A percentile compares a stretch with the other conserved stretches of the same genome.
phyloP scores from a whole-genome alignment of 2,797 vertebrate species.

The Craterocephalus amniculus region DNA sequence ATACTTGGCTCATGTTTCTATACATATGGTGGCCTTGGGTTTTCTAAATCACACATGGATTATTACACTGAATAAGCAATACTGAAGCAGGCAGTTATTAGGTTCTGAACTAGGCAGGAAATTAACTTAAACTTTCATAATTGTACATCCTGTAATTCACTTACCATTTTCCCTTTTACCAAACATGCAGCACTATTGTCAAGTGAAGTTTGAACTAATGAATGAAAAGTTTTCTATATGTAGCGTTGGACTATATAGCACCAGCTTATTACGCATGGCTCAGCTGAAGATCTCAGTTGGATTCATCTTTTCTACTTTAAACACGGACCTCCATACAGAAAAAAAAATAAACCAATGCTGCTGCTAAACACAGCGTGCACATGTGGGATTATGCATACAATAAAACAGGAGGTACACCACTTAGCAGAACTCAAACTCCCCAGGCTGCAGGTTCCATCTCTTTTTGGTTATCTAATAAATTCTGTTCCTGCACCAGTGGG shows the following conservation, averaged over 20 bases:
- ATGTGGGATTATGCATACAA: conserved; percentile 35
- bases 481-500: conserved; percentile 65
- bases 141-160: conserved; percentile 19
- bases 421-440: conserved; percentile 54
- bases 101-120: conserved; percentile 52
- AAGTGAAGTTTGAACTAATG: too few relatives aligned
- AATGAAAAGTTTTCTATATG: too few relatives aligned
- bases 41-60: conserved; percentile 39
- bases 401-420: conserved; percentile 46
- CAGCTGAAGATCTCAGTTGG: neutral
- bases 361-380: conserved; percentile 25
- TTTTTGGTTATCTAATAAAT: conserved; percentile 70
- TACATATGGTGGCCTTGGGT: conserved; percentile 27
- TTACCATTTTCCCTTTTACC: neutral
- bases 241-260: neutral
- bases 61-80: conserved; percentile 40
- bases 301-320: neutral
- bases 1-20: conserved; percentile 26
- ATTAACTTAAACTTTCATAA: conserved; percentile 41
- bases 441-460: conserved; percentile 51
- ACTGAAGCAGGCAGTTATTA: conserved; percentile 50
- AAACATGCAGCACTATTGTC: neutral
- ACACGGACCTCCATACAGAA: neutral
- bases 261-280: neutral
- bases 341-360: conserved; percentile 41